Base-by-base conservation (phyloP, 2,888 invertebrate species). In the Stenoptilia bipunctidactyla region DNA sequence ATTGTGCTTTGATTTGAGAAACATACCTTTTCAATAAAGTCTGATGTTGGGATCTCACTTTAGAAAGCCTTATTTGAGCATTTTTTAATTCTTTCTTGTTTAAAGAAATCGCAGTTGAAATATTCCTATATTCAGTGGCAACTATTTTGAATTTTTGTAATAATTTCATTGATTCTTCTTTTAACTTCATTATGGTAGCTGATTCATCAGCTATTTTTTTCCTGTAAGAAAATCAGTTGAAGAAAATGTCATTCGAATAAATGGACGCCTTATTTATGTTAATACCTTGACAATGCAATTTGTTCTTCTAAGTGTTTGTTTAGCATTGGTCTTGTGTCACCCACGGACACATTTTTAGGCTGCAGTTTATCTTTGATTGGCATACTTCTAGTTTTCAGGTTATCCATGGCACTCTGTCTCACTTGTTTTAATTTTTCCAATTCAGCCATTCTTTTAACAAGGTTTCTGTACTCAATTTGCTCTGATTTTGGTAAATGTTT, bases 401-500 rank as follows among this genome's bases (percentile, higher is more conserved):
- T 41, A 47, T 51, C 57, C 40, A 76, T 56, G 30, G 59, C 48
- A 33, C 58, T 49, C 47, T 79, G 77, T 48, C 83, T 61, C n/a
- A 66, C 65, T 48, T 71, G 67, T 48, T 82, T 85, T 15, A 83
- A 64, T 50, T 77, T 85, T 51, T 84, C 82, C 40, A 85, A 53
- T 53, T 85, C 84, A 15, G 75, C 74, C 80, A 85, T 84, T 57
- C 80, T 69, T 51, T 68, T 76, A 1, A 85, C 77, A 47, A 85
- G 55, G 47, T 72, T 72, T 52, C 66, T 74, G 48, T 85, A 85
- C 53, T 85, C 85, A 47, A 80, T 69, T 58, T 83, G 84, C 51
- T 79, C 80, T 9, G 79, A 72, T 52, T 74, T 79, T 12, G 85
- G 84, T 51, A 85, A 70, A 59, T 83, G 70, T 46, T 66, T 77